Conservation (phyloP, 2,888 invertebrate species). For the Andrena fulva region DNA sequence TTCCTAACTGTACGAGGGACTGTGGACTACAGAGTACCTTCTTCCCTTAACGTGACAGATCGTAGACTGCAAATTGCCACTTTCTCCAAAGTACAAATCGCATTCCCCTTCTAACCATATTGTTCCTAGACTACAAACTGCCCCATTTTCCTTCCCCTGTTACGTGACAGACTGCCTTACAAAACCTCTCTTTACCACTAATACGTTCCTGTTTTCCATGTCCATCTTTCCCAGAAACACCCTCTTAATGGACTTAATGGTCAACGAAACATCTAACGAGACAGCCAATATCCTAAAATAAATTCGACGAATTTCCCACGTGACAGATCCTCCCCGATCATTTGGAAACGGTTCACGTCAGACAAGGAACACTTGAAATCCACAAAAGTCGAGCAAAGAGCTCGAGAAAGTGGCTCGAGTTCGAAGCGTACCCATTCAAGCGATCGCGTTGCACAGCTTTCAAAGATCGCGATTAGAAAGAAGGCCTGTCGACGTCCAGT, state of each 20-base stretch:
- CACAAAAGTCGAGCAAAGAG: conserved; percentile 5
- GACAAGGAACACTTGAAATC: background rate
- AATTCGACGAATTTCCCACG: too few relatives aligned
- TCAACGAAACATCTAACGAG: too few relatives aligned
- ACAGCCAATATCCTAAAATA: too few relatives aligned
- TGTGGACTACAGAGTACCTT: conserved; percentile 28
- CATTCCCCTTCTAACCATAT: background rate
- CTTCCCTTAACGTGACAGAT: conserved; percentile 1
- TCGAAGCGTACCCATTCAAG: conserved; percentile 14
- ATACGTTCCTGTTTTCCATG: too few relatives aligned
- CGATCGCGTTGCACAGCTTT: conserved; percentile 41
- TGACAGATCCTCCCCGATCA: background rate
- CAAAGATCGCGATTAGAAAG: conserved; percentile 49
- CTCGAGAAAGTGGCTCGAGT: conserved; percentile 43
- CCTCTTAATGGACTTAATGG: too few relatives aligned
- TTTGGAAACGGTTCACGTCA: background rate
- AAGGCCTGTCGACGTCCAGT: conserved; percentile 28
- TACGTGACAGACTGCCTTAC: background rate
- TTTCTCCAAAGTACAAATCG: background rate
- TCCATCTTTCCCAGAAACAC: too few relatives aligned
- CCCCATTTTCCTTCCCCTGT: background rate
- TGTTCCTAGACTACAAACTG: background rate
- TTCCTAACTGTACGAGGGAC: conserved; percentile 7
- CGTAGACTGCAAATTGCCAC: conserved; percentile 27
- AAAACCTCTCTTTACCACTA: background rate